Evolutionary conservation across 2,113 vertebrate genomes (phyloP).

Genomic region (Passer montanus): DNA sequence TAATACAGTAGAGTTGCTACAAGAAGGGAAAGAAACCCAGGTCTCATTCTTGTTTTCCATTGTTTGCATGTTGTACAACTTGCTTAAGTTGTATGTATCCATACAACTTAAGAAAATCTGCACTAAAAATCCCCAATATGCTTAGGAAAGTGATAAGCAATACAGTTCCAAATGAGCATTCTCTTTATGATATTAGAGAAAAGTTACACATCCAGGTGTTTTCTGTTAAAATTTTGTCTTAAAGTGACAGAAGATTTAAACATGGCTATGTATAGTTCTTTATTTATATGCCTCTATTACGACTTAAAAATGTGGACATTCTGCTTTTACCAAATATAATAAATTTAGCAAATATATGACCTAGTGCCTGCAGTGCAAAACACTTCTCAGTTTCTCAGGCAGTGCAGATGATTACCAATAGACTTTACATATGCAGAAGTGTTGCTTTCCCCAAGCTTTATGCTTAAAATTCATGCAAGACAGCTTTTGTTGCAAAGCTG

Average conservation of each 20-base stretch:
- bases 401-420: background rate
- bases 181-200: background rate
- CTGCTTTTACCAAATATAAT: background rate
- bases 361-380: background rate
- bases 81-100: background rate
- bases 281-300: background rate
- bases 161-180: background rate
- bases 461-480: slow-evolving; percentile 12
- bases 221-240: background rate
- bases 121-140: background rate
- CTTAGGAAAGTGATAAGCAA: background rate
- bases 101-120: background rate
- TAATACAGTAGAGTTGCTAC: background rate
- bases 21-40: background rate
- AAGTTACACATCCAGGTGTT: background rate
- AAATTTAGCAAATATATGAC: background rate
- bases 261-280: background rate
- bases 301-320: background rate
- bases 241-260: background rate
- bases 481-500: background rate
- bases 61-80: background rate
- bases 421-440: background rate
- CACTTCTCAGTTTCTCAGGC: background rate
- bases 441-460: background rate
- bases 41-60: background rate